Evolutionary conservation across 2,888 invertebrate genomes (phyloP).

Genomic region (Ctena decussata): DNA sequence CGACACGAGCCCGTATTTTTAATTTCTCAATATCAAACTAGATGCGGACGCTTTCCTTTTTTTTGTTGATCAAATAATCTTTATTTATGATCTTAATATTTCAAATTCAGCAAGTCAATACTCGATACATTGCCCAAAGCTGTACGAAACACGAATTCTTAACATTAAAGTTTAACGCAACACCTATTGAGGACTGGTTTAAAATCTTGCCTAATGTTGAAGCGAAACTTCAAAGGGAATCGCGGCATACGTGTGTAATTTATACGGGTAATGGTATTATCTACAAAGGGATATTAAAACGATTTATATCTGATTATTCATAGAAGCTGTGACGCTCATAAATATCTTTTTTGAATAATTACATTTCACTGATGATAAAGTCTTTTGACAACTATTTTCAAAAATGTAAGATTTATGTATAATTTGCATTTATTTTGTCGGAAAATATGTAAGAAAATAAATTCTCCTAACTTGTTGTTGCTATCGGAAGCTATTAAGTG

Average conservation of each 20-base stretch:
- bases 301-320: neutral
- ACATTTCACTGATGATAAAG: neutral
- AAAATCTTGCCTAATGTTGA: conserved; percentile 66
- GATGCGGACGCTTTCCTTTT: too few species aligned
- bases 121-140: too few species aligned
- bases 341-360: neutral
- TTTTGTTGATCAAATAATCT: too few species aligned
- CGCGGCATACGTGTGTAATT: conserved; percentile 78
- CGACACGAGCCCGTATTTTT: too few species aligned
- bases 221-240: conserved; percentile 75
- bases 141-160: neutral
- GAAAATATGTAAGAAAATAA: conserved; percentile 72
- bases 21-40: too few species aligned
- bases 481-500: conserved; percentile 74
- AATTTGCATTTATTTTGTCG: conserved; percentile 28
- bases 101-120: too few species aligned
- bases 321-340: neutral
- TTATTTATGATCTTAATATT: too few species aligned
- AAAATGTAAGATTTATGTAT: conserved; percentile 1
- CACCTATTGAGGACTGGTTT: conserved; percentile 53
- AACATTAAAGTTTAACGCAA: neutral
- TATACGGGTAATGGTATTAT: conserved; percentile 76
- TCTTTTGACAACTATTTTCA: conserved; percentile 49
- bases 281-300: conserved; percentile 64
- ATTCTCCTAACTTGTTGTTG: conserved; percentile 79